These are phyloP conservation scores for Glaucidium brasilianum DNA, from an alignment of 2,113 vertebrate genomes.

Conservation along the genomic window DNA sequence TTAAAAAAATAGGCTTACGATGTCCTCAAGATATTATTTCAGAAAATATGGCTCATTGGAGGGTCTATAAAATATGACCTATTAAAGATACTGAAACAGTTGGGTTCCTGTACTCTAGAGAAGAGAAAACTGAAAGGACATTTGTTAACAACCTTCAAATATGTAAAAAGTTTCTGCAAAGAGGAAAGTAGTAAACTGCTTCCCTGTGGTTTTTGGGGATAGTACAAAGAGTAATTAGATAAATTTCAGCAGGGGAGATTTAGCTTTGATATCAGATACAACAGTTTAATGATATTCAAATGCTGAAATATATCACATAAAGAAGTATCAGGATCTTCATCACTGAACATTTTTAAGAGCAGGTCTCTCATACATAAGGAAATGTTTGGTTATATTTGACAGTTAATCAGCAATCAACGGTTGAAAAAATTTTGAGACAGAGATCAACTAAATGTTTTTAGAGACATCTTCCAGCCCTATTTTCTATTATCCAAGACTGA, in stretches of 20 bases:
- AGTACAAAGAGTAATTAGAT: background rate
- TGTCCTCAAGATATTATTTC: slow-evolving; percentile 35
- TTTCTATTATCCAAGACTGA: background rate
- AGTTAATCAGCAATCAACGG: background rate
- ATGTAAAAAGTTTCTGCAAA: background rate
- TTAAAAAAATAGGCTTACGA: slow-evolving; percentile 28
- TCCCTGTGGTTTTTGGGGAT: background rate
- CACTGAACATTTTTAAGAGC: background rate
- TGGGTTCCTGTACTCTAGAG: background rate
- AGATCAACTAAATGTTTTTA: background rate
- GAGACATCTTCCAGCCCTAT: background rate
- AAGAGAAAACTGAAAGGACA: background rate
- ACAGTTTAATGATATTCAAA: background rate
- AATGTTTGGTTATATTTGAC: background rate
- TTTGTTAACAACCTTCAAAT: slow-evolving; percentile 23
- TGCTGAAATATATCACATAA: background rate
- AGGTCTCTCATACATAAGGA: background rate
- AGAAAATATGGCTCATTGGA: background rate
- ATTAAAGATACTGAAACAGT: background rate
- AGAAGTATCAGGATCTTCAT: background rate
- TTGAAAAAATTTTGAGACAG: background rate
- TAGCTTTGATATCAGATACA: background rate
- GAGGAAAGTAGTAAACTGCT: background rate
- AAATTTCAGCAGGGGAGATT: background rate
- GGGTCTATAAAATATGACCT: slow-evolving; percentile 29